Conservation (phyloP, 2,888 invertebrate species). For the Philaethria dido region DNA sequence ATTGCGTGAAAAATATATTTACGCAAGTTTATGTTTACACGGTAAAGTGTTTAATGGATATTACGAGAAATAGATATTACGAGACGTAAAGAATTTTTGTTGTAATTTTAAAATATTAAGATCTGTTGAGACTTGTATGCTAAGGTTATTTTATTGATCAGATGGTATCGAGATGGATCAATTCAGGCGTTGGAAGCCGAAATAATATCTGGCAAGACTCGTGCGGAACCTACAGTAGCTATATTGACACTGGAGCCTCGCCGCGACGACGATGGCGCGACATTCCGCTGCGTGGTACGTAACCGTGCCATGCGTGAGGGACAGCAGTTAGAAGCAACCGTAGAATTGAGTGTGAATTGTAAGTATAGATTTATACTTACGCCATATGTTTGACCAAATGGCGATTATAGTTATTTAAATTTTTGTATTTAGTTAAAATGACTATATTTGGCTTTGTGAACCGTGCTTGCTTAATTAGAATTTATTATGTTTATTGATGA, state of each 20-base stretch:
- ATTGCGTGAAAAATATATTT: conserved; percentile 12
- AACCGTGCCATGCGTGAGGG: conserved; percentile 94
- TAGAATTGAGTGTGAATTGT: conserved; percentile 95
- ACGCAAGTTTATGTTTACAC: neutral
- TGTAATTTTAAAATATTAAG: neutral
- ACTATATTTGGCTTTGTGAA: too few relatives aligned
- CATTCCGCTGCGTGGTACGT: conserved; percentile 93
- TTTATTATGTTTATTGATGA: too few relatives aligned
- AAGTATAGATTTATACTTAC: conserved; percentile 82
- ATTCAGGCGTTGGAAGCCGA: conserved; percentile 88
- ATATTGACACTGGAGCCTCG: conserved; percentile 90
- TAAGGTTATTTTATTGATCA: conserved; percentile 51
- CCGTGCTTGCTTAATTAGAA: too few relatives aligned
- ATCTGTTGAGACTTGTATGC: neutral
- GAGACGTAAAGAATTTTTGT: neutral
- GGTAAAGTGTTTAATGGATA: neutral
- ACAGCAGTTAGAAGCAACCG: conserved; percentile 90
- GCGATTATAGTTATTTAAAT: neutral
- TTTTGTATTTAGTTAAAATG: neutral
- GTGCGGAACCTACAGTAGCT: conserved; percentile 89
- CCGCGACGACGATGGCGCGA: conserved; percentile 92
- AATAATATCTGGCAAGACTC: conserved; percentile 87
- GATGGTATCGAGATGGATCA: conserved; percentile 92
- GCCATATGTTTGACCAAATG: neutral
- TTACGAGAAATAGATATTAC: neutral